Base-by-base conservation (phyloP, 1,140 invertebrate species). In the Conus betulinus region DNA sequence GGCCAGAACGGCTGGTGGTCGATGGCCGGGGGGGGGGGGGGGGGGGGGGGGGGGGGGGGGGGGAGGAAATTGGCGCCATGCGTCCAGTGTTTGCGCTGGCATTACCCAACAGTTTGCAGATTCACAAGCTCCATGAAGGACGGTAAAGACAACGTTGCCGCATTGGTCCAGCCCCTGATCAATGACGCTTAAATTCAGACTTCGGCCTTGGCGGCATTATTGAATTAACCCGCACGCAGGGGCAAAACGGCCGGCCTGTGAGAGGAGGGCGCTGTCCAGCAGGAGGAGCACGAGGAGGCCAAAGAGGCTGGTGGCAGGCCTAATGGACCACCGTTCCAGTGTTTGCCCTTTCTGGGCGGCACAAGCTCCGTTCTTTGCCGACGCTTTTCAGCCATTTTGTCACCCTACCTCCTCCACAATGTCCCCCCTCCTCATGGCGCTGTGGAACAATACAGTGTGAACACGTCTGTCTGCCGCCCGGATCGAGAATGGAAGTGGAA, bases 51-150 rank as follows among this genome's bases (percentile, higher is more conserved):
- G 39, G 39, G 39, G 39, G 39, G 39, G 39, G 39, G 39, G 39
- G 39, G 17, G 27, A 57, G 85, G 85, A 87, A 87, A 87, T 87
- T 87, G 85, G 85, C 85, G 85, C 71, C 85, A 57, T 79, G 52
- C 53, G 52, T 87, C 15, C 20, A 87, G 85, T 87, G 74, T 87
- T 87, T 87, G 85, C 53, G 51, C 52, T 79, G 79, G 85, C 85
- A 78, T 87, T 87, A 87, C 85, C 85, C 52, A 76, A 55, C 52
- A n/a, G 85, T 87, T 53, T 78, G 67, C 60, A 79, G 85, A 57
- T 57, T 87, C 71, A 57, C 15, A 53, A 10, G 74, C 51, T 71
- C 5, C 39, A 87, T 11, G 53, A 6, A 79, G 74, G 71, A 87
- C 25, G 85, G 57, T 57, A 87, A 87, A 87, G 85, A 87, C 71